Evolutionary conservation across 2,797 vertebrate species (phyloP), one percentile per base, ranked within the genome.

Genomic region (Spea hammondii): DNA sequence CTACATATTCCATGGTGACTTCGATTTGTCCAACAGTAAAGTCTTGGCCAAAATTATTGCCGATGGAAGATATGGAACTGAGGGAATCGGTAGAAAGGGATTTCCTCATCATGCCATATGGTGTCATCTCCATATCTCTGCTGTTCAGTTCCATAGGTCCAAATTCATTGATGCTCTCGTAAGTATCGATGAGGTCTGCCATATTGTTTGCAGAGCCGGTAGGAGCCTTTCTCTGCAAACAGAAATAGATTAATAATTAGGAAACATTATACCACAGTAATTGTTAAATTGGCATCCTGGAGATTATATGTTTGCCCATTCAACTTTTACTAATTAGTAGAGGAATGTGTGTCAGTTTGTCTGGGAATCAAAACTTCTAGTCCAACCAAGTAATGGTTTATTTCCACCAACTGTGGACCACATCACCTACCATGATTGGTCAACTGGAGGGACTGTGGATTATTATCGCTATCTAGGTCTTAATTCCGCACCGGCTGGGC

Each of bases 11-110:
- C 83, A 99, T 90, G 45, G 90, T 93, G 82, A 98, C 95, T 89
- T 99, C 97, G 86, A 99, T 91, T 91, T 99, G 97, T 53, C 97
- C 97, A 45, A 98, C 93, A 0, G 93, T 96, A 90, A 94, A 95
- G 84, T 99, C 97, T 65, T 98, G 96, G 83, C 97, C 97, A 0
- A 99, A 99, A 85, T 95, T 98, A 87, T 98, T 96, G 81, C 94
- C 96, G 67, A 99, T 93, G 48, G 97, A 99, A 47, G 97, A 99
- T 88, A 99, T 88, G 82, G 96, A 99, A 88, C 94, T 95, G 84
- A 99, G 93, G 0, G 97, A 99, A 86, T 99, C 97, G 0, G 94
- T 95, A 0, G 97, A 99, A 77, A 96, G 77, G 54, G 97, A 98
- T n/a, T 94, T 95, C 80, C 92, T 94, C 79, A 99, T 85, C 59